Evolutionary conservation across 2,888 invertebrate genomes (phyloP).

Genomic region (Clistopyga incitator): DNA sequence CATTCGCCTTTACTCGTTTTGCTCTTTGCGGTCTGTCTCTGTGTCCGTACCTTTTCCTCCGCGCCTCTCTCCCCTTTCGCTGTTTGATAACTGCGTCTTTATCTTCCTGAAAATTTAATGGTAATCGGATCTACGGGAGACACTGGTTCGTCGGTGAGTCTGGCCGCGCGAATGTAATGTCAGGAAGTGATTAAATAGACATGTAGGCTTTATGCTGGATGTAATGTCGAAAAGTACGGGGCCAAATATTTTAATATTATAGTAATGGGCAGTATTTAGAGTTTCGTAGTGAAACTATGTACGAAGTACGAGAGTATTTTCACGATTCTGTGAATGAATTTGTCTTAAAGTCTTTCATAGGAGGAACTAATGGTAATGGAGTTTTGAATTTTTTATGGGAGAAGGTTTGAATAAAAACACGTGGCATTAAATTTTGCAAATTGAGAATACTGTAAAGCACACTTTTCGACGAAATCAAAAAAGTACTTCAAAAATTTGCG

Average conservation of each 20-base stretch:
- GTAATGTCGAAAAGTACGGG: neutral
- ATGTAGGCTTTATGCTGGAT: neutral
- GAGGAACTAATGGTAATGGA: too few species aligned
- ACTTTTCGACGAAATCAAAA: too few species aligned
- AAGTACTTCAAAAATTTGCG: too few species aligned
- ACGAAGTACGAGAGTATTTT: too few species aligned
- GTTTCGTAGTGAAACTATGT: too few species aligned
- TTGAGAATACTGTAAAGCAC: too few species aligned
- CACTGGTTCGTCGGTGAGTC: neutral
- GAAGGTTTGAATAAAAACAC: too few species aligned
- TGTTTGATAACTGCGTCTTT: slow-evolving; percentile 33
- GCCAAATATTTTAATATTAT: neutral
- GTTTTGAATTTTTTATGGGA: too few species aligned
- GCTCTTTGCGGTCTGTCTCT: slow-evolving; percentile 32
- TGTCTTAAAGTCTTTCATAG: too few species aligned
- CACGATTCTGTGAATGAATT: too few species aligned
- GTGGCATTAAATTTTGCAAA: too few species aligned
- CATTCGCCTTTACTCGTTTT: slow-evolving; percentile 52
- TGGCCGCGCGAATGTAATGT: slow-evolving; percentile 8
- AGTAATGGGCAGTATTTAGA: neutral
- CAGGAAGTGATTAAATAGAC: slow-evolving; percentile 9
- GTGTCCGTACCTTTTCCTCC: neutral
- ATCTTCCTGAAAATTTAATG: slow-evolving; percentile 39
- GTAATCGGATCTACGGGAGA: slow-evolving; percentile 44
- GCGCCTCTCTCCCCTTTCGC: slow-evolving; percentile 3